Evolutionary conservation across 2,888 invertebrate species (phyloP).

Genomic region (Limenitis arthemis): DNA sequence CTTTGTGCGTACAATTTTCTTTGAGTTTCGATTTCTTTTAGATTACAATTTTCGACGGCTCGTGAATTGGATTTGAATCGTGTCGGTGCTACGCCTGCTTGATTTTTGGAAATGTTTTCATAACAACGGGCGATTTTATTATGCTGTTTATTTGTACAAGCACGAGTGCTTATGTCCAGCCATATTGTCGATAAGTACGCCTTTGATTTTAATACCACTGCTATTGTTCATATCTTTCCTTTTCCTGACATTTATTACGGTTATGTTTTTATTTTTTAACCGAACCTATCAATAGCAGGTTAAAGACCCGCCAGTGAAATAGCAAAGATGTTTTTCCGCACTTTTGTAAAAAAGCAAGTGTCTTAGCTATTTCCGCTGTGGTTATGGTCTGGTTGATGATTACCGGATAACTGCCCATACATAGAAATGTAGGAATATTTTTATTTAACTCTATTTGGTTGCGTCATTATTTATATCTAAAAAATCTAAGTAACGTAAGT

Average conservation of each 20-base stretch:
- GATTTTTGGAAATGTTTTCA: slow-evolving; percentile 37
- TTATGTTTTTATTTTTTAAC: neutral
- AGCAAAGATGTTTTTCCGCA: slow-evolving; percentile 5
- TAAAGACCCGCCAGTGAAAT: slow-evolving; percentile 10
- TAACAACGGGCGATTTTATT: slow-evolving; percentile 25
- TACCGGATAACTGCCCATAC: slow-evolving; percentile 6
- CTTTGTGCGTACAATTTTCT: slow-evolving; percentile 51
- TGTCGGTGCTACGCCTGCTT: slow-evolving; percentile 47
- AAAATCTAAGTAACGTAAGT: neutral
- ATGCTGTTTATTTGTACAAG: slow-evolving; percentile 27
- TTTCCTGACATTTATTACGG: neutral
- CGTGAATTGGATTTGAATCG: slow-evolving; percentile 52
- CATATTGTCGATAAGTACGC: slow-evolving; percentile 14
- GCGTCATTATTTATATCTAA: neutral
- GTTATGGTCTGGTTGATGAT: slow-evolving; percentile 30
- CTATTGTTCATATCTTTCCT: neutral
- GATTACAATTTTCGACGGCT: slow-evolving; percentile 51
- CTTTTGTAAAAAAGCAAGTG: slow-evolving; percentile 41
- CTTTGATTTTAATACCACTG: slow-evolving; percentile 12
- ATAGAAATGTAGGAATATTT: slow-evolving; percentile 3
- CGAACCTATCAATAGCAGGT: slow-evolving; percentile 2
- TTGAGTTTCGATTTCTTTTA: slow-evolving; percentile 57
- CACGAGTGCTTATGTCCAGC: slow-evolving; percentile 17
- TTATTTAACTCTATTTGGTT: neutral
- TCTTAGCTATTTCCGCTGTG: slow-evolving; percentile 50